Base-by-base conservation (phyloP, 1,140 invertebrate species). In the Drosophila kikkawai region DNA sequence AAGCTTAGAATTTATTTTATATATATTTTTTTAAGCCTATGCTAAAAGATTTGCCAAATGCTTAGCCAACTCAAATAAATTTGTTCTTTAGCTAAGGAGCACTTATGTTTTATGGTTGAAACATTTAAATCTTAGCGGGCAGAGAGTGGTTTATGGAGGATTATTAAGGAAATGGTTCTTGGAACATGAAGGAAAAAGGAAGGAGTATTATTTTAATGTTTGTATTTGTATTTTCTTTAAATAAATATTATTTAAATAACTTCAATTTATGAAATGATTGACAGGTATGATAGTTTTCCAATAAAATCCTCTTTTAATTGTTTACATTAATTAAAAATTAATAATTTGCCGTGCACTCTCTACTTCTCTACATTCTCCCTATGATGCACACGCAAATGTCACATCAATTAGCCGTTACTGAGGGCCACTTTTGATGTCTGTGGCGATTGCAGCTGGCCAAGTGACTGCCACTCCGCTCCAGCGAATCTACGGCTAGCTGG, bases 361-460 rank as follows among this genome's bases (percentile, higher is more conserved):
- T n/a, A n/a, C n/a, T 17, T 26, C 36, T 12, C 12, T 39, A 3
- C 13, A 36, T 53, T 53, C 4, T 53, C 32, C 26, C 61, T 17
- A 37, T 47, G 70, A 58, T 83, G 80, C 80, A 80, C 70, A 83
- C 51, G 80, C 80, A 83, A 79, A 47, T 83, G 80, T 79, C 80
- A 66, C 70, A 80, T 82, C 80, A 75, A 82, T 82, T 82, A 79
- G 65, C 15, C 17, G 34, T 34, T 39, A 22, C 39, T 13, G 48
- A 64, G 76, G 59, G 51, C 42, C 77, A 36, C 48, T n/a, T 19
- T 56, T 57, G 47, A 60, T 59, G 51, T 37, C 37, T 26, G 76
- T 22, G 51, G 55, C 45, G 37, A 71, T 70, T 70, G 68, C 70
- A 57, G 75, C 32, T 73, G 68, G 45, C 42, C 55, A 47, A 42